phyloP scores from a whole-genome alignment of 2,888 invertebrate species.

The Melipona bicolor region DNA sequence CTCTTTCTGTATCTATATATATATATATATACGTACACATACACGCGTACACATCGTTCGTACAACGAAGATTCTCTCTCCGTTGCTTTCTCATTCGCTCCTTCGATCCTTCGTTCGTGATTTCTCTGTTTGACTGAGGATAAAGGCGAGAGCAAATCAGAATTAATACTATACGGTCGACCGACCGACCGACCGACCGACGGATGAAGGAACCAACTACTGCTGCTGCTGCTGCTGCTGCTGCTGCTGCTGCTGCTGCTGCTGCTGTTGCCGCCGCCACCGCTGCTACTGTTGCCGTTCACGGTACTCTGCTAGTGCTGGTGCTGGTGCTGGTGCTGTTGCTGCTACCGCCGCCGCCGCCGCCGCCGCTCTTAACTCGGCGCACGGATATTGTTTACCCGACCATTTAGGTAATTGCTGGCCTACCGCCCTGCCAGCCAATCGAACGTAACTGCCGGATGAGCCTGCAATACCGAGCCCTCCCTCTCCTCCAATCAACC shows the following conservation, averaged over 20 bases:
- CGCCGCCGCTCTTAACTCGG: constrained; percentile 80
- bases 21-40: too few species aligned
- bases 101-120: constrained; percentile 8
- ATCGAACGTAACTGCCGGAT: constrained; percentile 79
- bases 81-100: constrained; percentile 13
- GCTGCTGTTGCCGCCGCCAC: constrained; percentile 51
- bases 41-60: background rate
- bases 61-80: background rate
- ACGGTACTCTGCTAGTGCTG: constrained; percentile 15
- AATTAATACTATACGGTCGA: constrained; percentile 45
- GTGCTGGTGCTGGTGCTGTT: constrained; percentile 47
- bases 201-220: constrained; percentile 40
- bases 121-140: background rate
- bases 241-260: constrained; percentile 44
- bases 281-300: constrained; percentile 35
- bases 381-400: constrained; percentile 83
- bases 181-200: constrained; percentile 50
- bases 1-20: too few species aligned
- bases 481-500: constrained; percentile 45
- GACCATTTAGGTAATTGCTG: constrained; percentile 84
- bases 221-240: constrained; percentile 38
- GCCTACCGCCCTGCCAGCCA: constrained; percentile 81
- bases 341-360: constrained; percentile 51
- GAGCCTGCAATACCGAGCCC: constrained; percentile 77
- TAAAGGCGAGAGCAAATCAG: constrained; percentile 49